These are phyloP conservation scores for Ostrea edulis DNA, from an alignment of 1,140 invertebrate species.

Conservation along the genomic window DNA sequence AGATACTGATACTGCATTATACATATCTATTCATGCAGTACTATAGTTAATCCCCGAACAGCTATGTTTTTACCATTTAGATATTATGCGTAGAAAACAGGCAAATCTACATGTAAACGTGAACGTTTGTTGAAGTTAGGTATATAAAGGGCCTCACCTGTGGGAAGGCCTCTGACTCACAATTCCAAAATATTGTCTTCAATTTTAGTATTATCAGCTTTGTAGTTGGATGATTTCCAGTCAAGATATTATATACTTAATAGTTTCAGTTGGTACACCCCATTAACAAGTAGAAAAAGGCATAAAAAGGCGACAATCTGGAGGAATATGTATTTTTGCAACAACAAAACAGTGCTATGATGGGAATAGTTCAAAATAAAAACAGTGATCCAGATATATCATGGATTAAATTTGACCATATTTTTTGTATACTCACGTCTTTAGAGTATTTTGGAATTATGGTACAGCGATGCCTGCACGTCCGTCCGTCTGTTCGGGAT, in stretches of 20 bases:
- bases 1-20: too few species aligned
- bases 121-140: conserved; percentile 8
- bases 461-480: too few species aligned
- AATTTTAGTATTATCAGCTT: neutral
- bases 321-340: conserved; percentile 43
- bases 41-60: too few species aligned
- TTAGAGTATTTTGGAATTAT: too few species aligned
- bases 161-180: conserved; percentile 23
- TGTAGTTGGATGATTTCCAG: conserved; percentile 38
- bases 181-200: conserved; percentile 16
- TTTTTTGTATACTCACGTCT: conserved; percentile 21
- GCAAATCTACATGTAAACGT: neutral
- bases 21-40: neutral
- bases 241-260: neutral
- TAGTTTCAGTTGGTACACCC: neutral
- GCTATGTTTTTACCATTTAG: neutral
- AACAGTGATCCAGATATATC: conserved; percentile 22
- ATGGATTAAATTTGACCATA: conserved; percentile 26
- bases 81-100: neutral
- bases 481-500: too few species aligned
- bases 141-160: conserved; percentile 38
- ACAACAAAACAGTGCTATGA: conserved; percentile 15
- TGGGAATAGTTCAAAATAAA: neutral
- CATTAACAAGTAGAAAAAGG: conserved; percentile 1
- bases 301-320: conserved; percentile 41